Base-by-base conservation (phyloP, 2,113 vertebrate species). In the Boleophthalmus pectinirostris region DNA sequence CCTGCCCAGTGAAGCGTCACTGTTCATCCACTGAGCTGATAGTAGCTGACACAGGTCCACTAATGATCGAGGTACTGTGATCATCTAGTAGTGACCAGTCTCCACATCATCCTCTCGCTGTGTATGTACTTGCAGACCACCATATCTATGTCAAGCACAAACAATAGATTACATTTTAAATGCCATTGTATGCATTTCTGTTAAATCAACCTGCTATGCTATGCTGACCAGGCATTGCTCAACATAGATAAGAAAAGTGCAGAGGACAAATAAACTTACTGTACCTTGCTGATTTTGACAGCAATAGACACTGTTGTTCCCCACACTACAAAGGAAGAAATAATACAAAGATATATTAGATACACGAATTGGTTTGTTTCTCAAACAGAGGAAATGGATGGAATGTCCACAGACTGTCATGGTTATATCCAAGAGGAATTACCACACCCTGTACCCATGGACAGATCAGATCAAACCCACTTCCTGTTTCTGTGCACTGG, bases 21-120 rank as follows among this genome's bases (percentile, higher is more conserved):
- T 69, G 77, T 83, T 75, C 78, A 80, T 75, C 77, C 81, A 80
- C 20, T 35, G 66, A 79, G 70, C 66, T 54, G 70, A 86, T 77
- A 56, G 77, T 68, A 46, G 56, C 69, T 73, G 69, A 70, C 54
- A 57, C 64, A 70, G 75, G 81, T 69, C 58, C 38, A 11, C 88
- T 86, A 86, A 86, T 85, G 82, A 89, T 76, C n/a, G 21, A 82
- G 71, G 82, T 65, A 71, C 70, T 54, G 83, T 66, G 78, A 80
- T 82, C 77, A 86, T 86, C 81, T 65, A 24, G 21, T n/a, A 57
- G 46, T 70, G 67, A 57, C 58, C 15, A 66, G 69, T 72, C 61
- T 81, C 73, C 35, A 51, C 49, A 29, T 66, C 43, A 73, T 69
- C 69, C 70, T 68, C 24, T 69, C 73, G 47, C 56, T 35, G 15